Conservation (phyloP, 1,140 invertebrate species). For the Drosophila orena region DNA sequence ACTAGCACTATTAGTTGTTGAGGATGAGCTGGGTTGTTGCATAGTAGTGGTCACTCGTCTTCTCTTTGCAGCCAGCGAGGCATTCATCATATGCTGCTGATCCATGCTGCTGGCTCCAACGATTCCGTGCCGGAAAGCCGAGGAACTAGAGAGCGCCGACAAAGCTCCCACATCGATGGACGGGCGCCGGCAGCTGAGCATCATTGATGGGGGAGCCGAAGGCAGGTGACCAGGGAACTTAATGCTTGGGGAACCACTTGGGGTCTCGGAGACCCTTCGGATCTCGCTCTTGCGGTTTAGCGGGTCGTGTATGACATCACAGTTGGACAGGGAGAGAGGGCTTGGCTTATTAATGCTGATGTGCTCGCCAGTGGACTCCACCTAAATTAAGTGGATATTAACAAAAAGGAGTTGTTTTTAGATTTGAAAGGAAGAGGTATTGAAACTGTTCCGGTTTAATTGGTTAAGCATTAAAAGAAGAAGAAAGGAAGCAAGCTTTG, state of each 20-base stretch:
- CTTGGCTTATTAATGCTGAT: conserved; percentile 48
- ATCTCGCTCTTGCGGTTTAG: conserved; percentile 79
- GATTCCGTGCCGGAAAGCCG: conserved; percentile 68
- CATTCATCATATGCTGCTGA: conserved; percentile 65
- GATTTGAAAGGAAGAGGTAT: background rate
- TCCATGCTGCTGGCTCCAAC: conserved; percentile 62
- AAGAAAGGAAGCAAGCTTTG: too few species aligned
- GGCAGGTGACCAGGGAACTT: conserved; percentile 64
- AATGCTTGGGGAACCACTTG: conserved; percentile 8
- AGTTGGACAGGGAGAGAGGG: conserved; percentile 77
- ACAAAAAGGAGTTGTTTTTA: background rate
- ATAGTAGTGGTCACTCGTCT: conserved; percentile 47
- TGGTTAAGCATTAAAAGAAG: background rate
- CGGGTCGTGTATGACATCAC: conserved; percentile 84
- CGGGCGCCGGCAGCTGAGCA: conserved; percentile 77
- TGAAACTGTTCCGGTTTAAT: background rate
- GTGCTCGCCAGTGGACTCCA: conserved; percentile 45
- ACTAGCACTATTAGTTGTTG: conserved; percentile 22
- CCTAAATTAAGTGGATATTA: background rate
- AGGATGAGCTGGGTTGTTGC: conserved; percentile 35
- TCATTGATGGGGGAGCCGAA: conserved; percentile 46
- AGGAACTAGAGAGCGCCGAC: conserved; percentile 60
- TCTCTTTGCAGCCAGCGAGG: conserved; percentile 68
- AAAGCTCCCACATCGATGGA: conserved; percentile 79
- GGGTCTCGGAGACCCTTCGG: conserved; percentile 71